These are phyloP conservation scores for Galleria mellonella DNA, from an alignment of 1,140 invertebrate species.

Conservation along the genomic window DNA sequence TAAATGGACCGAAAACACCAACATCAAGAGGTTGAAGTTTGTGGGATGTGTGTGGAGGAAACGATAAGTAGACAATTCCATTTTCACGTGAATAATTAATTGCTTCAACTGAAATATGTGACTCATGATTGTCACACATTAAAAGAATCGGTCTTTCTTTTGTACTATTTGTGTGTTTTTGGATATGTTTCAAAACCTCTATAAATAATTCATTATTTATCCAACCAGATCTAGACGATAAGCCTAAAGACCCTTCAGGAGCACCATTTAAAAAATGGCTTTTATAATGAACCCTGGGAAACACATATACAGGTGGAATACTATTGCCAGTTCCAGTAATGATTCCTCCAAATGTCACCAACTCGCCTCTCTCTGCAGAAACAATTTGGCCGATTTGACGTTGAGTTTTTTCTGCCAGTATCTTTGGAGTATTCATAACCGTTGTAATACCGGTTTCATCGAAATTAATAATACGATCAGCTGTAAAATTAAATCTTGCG, in stretches of 20 bases:
- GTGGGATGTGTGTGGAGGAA: conserved; percentile 43
- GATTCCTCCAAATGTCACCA: conserved; percentile 42
- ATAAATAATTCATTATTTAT: conserved; percentile 68
- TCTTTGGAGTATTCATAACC: conserved; percentile 38
- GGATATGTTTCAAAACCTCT: conserved; percentile 38
- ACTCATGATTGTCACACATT: conserved; percentile 51
- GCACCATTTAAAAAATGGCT: too few relatives aligned
- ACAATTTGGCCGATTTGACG: conserved; percentile 53
- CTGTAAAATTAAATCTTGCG: not conserved
- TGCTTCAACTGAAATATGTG: conserved; percentile 8
- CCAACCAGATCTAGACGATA: conserved; percentile 59
- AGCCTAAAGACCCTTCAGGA: too few relatives aligned
- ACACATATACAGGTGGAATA: conserved; percentile 46
- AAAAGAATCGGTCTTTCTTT: too few relatives aligned
- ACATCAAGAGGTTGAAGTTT: too few relatives aligned
- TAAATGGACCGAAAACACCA: conserved; percentile 57
- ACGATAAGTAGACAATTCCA: conserved; percentile 7
- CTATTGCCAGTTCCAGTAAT: conserved; percentile 41
- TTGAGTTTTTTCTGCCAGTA: conserved; percentile 30
- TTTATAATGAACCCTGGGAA: conserved; percentile 32
- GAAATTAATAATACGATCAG: not conserved
- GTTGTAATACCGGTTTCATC: conserved; percentile 21
- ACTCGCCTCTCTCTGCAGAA: conserved; percentile 43
- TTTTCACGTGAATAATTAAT: conserved; percentile 8
- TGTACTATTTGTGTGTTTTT: conserved; percentile 31